phyloP scores from a whole-genome alignment of 2,888 invertebrate genomes.

The Chrysopilus asiliformis region DNA sequence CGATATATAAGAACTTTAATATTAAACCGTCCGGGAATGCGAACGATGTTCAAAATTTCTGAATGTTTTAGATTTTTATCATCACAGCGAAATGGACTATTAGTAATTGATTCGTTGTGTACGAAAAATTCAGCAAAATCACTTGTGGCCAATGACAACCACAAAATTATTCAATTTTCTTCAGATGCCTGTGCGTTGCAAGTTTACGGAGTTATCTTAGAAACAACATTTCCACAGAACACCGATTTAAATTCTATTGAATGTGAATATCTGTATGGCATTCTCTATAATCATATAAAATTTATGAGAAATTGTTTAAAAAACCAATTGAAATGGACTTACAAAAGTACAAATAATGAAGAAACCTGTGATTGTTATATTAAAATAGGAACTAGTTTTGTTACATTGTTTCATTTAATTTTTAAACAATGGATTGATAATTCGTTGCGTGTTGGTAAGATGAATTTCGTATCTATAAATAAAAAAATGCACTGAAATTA shows the following conservation, averaged over 20 bases:
- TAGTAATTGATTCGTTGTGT: slow-evolving; percentile 9
- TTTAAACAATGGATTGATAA: slow-evolving; percentile 12
- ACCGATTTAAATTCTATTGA: slow-evolving; percentile 3
- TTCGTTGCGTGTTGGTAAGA: slow-evolving; percentile 13
- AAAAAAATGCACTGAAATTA: too few species aligned
- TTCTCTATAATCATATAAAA: slow-evolving; percentile 9
- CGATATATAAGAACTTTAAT: slow-evolving; percentile 10
- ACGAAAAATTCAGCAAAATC: slow-evolving; percentile 3
- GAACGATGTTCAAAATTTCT: slow-evolving; percentile 7
- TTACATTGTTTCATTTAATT: slow-evolving; percentile 12
- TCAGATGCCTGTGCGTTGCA: slow-evolving; percentile 11
- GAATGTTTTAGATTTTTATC: slow-evolving; percentile 5
- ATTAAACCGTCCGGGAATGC: slow-evolving; percentile 9
- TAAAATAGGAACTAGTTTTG: slow-evolving; percentile 10
- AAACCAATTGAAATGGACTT: slow-evolving; percentile 7
- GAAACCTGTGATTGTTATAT: slow-evolving; percentile 13
- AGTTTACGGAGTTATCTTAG: slow-evolving; percentile 12
- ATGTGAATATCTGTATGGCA: slow-evolving; percentile 6
- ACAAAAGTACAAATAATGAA: neutral
- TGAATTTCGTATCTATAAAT: too few species aligned
- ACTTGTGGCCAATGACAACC: slow-evolving; percentile 10
- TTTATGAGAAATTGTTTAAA: slow-evolving; percentile 11
- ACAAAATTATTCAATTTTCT: slow-evolving; percentile 14
- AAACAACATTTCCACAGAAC: slow-evolving; percentile 10
- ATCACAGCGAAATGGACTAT: neutral